phyloP scores from a whole-genome alignment of 1,140 invertebrate genomes.

The Drosophila leontia region DNA sequence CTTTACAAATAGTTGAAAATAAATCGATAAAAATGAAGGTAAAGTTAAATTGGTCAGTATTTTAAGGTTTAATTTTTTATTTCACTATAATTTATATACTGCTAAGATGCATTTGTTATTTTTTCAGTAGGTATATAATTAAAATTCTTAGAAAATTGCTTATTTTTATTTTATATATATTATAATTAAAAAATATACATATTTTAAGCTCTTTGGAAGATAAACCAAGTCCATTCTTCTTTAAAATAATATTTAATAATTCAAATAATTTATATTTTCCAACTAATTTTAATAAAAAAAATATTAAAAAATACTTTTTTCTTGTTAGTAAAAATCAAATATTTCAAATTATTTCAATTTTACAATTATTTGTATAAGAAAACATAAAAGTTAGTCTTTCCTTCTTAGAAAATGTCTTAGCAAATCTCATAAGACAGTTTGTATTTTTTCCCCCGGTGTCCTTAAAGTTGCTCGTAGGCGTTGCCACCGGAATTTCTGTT shows the following conservation, averaged over 20 bases:
- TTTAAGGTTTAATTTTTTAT: background rate
- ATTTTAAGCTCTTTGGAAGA: background rate
- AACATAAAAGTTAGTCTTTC: background rate
- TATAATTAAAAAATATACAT: background rate
- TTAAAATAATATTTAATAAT: background rate
- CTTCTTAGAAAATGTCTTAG: background rate
- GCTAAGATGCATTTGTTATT: too few relatives aligned
- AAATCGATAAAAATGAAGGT: too few relatives aligned
- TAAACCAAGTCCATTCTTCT: background rate
- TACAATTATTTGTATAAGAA: background rate
- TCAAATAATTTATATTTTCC: background rate
- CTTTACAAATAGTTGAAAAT: too few relatives aligned
- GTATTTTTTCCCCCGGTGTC: background rate
- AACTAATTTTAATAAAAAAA: background rate
- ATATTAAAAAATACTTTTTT: too few relatives aligned
- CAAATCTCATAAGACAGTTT: background rate
- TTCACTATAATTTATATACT: background rate
- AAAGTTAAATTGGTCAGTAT: too few relatives aligned
- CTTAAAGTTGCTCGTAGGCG: conserved; percentile 62
- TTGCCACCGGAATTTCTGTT: conserved; percentile 77
- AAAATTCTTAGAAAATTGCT: background rate
- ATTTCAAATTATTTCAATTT: background rate
- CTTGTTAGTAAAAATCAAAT: too few relatives aligned
- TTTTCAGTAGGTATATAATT: background rate
- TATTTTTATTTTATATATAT: background rate